phyloP scores from a whole-genome alignment of 2,113 vertebrate genomes.

The Alectura lathami region DNA sequence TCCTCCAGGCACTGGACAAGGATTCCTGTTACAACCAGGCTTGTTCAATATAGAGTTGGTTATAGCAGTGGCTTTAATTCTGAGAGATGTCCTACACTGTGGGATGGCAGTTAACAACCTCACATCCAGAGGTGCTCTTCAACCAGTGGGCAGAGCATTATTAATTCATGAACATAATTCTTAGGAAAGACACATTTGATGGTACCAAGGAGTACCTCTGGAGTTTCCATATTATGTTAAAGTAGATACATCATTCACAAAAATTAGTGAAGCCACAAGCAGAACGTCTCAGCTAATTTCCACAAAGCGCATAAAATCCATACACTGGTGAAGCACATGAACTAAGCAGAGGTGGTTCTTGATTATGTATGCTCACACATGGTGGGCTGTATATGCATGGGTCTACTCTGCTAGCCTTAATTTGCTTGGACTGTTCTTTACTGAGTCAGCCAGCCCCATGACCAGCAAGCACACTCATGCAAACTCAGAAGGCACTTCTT shows the following conservation, averaged over 20 bases:
- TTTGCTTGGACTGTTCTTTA: not conserved
- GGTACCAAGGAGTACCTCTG: not conserved
- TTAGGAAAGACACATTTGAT: not conserved
- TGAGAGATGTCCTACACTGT: not conserved
- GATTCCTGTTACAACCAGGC: not conserved
- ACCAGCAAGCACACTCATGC: not conserved
- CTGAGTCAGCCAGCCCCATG: not conserved
- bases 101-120: not conserved
- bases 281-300: not conserved
- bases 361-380: fast-evolving
- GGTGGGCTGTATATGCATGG: not conserved
- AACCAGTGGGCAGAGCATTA: not conserved
- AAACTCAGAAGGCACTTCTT: not conserved
- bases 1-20: not conserved
- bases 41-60: not conserved
- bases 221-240: not conserved
- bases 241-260: not conserved
- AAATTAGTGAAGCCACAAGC: not conserved
- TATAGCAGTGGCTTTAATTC: not conserved
- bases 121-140: not conserved
- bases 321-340: not conserved
- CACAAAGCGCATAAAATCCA: not conserved
- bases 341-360: not conserved
- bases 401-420: not conserved
- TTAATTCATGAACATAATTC: not conserved